Conservation (phyloP, 1,140 invertebrate genomes). For the Manduca sexta region DNA sequence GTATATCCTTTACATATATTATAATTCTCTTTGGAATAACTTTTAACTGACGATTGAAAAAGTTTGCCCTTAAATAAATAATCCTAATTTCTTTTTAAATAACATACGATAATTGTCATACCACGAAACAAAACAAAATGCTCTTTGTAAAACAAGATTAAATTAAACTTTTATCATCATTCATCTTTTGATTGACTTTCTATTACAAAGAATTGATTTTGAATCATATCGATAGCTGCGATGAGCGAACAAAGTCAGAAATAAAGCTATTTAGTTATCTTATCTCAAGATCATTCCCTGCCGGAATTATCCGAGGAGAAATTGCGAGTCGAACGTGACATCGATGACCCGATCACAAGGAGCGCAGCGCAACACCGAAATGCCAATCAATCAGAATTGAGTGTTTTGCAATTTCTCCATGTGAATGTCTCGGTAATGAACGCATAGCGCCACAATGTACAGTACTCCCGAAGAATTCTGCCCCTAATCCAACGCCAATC, state of each 20-base stretch:
- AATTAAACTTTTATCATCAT: slow-evolving; percentile 6
- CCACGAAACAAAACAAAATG: too few species aligned
- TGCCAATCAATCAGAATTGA: slow-evolving; percentile 43
- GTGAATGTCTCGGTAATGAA: slow-evolving; percentile 50
- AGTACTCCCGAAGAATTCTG: slow-evolving; percentile 41
- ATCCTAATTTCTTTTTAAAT: too few species aligned
- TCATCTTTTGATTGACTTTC: slow-evolving; percentile 63
- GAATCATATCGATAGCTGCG: slow-evolving; percentile 47
- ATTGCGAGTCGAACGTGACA: slow-evolving; percentile 45
- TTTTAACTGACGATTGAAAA: too few species aligned
- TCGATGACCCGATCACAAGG: slow-evolving; percentile 37
- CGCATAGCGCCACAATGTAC: slow-evolving; percentile 30
- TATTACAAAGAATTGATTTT: slow-evolving; percentile 50
- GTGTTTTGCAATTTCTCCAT: slow-evolving; percentile 42
- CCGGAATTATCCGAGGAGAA: slow-evolving; percentile 24
- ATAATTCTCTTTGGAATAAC: too few species aligned
- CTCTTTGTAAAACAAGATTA: not conserved
- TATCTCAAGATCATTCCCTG: slow-evolving; percentile 37
- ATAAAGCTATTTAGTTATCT: slow-evolving; percentile 56
- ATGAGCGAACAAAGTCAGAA: slow-evolving; percentile 33
- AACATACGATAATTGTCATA: too few species aligned
- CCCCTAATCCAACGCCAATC: slow-evolving; percentile 62
- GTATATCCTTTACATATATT: too few species aligned
- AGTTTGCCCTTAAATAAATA: too few species aligned
- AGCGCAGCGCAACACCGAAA: slow-evolving; percentile 19